A percentile compares a stretch with the other conserved stretches of the same genome.
Evolutionary conservation across 2,113 vertebrate species (phyloP).

Genomic region (Gavialis gangeticus): DNA sequence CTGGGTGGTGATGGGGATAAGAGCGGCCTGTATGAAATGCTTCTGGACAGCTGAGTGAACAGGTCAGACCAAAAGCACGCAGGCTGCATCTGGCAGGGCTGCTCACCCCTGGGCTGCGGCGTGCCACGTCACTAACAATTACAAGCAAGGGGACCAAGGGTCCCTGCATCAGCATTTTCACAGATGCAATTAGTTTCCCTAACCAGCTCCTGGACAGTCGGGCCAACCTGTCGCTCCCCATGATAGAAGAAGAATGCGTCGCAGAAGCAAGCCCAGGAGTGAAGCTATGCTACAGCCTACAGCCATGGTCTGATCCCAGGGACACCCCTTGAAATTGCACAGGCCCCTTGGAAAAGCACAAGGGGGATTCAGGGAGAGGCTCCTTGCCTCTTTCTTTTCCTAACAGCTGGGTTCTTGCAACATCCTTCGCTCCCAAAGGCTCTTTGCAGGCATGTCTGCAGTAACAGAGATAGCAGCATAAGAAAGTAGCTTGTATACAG

Average conservation of each 20-base stretch:
- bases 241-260: neutral
- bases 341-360: neutral
- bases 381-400: neutral
- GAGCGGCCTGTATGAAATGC: neutral
- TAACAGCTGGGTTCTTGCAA: neutral
- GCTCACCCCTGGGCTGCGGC: neutral
- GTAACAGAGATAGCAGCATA: neutral
- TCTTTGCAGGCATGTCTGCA: neutral
- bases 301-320: neutral
- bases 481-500: neutral
- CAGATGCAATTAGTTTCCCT: neutral
- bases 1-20: neutral
- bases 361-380: neutral
- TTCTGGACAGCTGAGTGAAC: neutral
- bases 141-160: neutral
- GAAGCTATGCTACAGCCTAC: neutral
- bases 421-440: neutral
- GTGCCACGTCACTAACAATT: slow-evolving; percentile 24
- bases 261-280: neutral
- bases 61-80: neutral
- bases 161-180: neutral
- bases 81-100: neutral
- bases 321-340: neutral
- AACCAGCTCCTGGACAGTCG: neutral
- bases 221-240: neutral